Evolutionary conservation across 2,113 vertebrate genomes (phyloP), one percentile per base, ranked within the genome.

Genomic region (Hemicordylus capensis): DNA sequence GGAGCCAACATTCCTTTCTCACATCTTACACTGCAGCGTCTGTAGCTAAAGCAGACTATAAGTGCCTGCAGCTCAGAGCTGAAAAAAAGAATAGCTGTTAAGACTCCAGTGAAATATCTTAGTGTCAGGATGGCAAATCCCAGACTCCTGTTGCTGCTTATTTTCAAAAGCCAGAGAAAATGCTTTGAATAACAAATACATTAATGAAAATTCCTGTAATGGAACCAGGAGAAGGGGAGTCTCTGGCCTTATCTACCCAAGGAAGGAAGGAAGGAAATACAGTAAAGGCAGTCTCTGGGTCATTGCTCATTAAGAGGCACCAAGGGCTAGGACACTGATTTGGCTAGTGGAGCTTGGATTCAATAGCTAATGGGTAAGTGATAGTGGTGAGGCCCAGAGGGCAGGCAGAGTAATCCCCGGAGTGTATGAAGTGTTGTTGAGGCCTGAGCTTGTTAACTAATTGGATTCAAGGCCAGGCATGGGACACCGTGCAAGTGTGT

Each of bases 81-180:
- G 28, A 54, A 39, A 42, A 63, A 85, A 85, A 63, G 8, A 63
- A 85, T 15, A 14, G 17, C 69, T 63, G n/a, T 31, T n/a, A 73
- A 48, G 54, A 76, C 48, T 84, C 15, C n/a, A 42, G 34, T 39
- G 22, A 54, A 69, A 42, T 69, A 69, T 77, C 61, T 67, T 3
- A 10, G 34, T 67, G 39, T 79, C 56, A 80, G 15, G 67, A 61
- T 63, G 56, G 76, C 56, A 85, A 73, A 73, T 20, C 31, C 39
- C 58, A 73, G 66, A 59, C 64, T 48, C 76, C 22, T 37, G 42
- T 61, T 51, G 42, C 66, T 80, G 76, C 67, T 80, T 80, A 69
- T 63, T 85, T 85, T 80, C 76, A 80, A 70, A 85, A 48, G 42
- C 12, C 42, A 73, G 84, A 83, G 66, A 72, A 72, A 73, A 39